Evolutionary conservation across 2,888 invertebrate genomes (phyloP).

Genomic region (Thecophora atra): DNA sequence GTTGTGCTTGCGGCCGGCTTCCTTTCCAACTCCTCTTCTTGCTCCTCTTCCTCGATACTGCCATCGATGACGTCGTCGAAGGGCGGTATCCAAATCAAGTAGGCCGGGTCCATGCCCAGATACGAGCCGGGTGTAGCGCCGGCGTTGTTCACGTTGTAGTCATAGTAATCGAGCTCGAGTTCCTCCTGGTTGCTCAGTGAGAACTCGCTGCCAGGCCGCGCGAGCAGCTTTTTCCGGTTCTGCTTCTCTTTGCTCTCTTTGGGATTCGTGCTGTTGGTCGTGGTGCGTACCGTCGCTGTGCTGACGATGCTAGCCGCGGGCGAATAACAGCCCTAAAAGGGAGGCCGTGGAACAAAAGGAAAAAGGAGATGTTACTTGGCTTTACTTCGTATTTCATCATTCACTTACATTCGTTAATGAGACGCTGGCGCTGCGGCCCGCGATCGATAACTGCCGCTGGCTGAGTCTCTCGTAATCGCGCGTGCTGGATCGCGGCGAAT

Average conservation of each 20-base stretch:
- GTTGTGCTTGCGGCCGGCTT: slow-evolving; percentile 62
- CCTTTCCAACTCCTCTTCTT: slow-evolving; percentile 59
- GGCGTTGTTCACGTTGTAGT: slow-evolving; percentile 86
- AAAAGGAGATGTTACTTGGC: background rate
- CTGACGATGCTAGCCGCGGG: slow-evolving; percentile 75
- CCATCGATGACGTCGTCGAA: slow-evolving; percentile 80
- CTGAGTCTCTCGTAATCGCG: slow-evolving; percentile 49
- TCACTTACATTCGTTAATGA: slow-evolving; percentile 62
- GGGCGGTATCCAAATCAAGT: slow-evolving; percentile 88
- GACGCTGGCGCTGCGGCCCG: slow-evolving; percentile 52
- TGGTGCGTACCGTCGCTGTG: slow-evolving; percentile 74
- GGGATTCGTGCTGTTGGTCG: slow-evolving; percentile 68
- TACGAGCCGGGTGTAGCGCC: slow-evolving; percentile 88
- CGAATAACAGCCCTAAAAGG: slow-evolving; percentile 75
- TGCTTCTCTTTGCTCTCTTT: slow-evolving; percentile 83
- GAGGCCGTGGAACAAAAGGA: background rate
- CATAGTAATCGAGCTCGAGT: slow-evolving; percentile 87
- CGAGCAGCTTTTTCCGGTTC: slow-evolving; percentile 76
- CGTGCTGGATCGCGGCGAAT: slow-evolving; percentile 55
- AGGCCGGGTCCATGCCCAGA: slow-evolving; percentile 89
- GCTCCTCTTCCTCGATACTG: slow-evolving; percentile 73
- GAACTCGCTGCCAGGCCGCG: slow-evolving; percentile 78
- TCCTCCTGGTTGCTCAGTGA: slow-evolving; percentile 79
- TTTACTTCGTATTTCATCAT: background rate
- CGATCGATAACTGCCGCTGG: slow-evolving; percentile 48